Evolutionary conservation across 1,140 invertebrate genomes (phyloP).

Genomic region (Drosophila jambulina): DNA sequence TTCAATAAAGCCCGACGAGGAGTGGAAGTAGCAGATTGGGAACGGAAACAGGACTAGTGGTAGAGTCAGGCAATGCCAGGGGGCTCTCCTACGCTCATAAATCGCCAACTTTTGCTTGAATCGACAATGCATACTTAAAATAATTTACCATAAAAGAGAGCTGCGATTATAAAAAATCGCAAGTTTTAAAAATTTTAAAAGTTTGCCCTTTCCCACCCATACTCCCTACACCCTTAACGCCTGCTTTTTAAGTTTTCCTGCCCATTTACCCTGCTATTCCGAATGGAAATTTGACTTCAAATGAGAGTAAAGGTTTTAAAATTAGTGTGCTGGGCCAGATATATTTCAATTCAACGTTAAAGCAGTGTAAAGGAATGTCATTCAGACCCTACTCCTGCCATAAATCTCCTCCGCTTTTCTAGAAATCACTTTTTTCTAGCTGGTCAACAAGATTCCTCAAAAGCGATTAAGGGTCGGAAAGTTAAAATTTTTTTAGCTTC

Average conservation of each 20-base stretch:
- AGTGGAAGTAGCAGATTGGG: background rate
- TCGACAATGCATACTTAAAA: constrained; percentile 35
- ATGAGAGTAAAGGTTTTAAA: no score
- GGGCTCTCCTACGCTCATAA: constrained; percentile 37
- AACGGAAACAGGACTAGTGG: background rate
- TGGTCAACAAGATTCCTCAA: no score
- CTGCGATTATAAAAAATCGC: constrained; percentile 45
- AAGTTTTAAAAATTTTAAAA: no score
- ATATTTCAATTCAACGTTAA: no score
- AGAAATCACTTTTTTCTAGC: no score
- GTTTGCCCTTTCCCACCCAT: background rate
- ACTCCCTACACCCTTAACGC: background rate
- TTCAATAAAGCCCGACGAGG: constrained; percentile 44
- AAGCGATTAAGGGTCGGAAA: no score
- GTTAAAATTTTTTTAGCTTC: no score
- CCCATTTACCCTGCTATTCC: background rate
- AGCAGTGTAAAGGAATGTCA: no score
- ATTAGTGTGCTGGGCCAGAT: no score
- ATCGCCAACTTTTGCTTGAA: constrained; percentile 57
- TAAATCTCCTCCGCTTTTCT: no score
- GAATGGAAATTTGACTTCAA: no score
- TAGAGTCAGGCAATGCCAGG: background rate
- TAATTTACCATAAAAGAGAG: constrained; percentile 44
- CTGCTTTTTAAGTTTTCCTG: background rate
- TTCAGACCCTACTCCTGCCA: no score